Conservation (phyloP, 2,888 invertebrate genomes). For the Hipparchia sbordonii region DNA sequence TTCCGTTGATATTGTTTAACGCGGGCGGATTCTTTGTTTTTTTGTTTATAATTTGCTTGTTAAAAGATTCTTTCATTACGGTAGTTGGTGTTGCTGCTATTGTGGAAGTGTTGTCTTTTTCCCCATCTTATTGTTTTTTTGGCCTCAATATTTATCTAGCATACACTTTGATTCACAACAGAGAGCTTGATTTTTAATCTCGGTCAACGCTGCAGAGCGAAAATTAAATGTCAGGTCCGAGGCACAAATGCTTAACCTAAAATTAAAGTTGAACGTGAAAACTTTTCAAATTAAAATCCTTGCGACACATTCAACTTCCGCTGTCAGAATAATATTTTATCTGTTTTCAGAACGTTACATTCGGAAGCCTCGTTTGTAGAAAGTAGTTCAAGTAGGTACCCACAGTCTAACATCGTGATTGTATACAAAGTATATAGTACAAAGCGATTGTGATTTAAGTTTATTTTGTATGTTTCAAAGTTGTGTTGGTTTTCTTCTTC, state of each 20-base stretch:
- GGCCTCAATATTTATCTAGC: conserved; percentile 9
- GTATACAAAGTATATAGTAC: too few species aligned
- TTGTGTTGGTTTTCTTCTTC: too few species aligned
- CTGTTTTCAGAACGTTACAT: conserved; percentile 12
- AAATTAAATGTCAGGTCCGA: conserved; percentile 37
- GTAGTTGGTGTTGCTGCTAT: neutral
- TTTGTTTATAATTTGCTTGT: neutral
- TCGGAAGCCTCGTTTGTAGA: neutral
- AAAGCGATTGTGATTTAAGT: too few species aligned
- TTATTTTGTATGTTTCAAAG: too few species aligned
- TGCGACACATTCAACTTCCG: conserved; percentile 32
- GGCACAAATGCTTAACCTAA: conserved; percentile 34
- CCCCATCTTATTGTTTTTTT: conserved; percentile 10
- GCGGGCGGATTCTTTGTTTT: too few species aligned
- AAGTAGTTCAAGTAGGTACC: neutral
- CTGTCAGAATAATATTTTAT: conserved; percentile 30
- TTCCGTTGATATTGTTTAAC: too few species aligned
- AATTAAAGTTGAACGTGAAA: conserved; percentile 32
- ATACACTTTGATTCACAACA: conserved; percentile 7
- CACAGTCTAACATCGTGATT: neutral
- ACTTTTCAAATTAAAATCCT: conserved; percentile 38
- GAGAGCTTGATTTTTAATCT: conserved; percentile 31
- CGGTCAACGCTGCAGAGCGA: conserved; percentile 25
- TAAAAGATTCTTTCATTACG: neutral
- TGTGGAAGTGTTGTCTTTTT: neutral